Evolutionary conservation across 2,888 invertebrate genomes (phyloP).

Genomic region (Acleris laterana): DNA sequence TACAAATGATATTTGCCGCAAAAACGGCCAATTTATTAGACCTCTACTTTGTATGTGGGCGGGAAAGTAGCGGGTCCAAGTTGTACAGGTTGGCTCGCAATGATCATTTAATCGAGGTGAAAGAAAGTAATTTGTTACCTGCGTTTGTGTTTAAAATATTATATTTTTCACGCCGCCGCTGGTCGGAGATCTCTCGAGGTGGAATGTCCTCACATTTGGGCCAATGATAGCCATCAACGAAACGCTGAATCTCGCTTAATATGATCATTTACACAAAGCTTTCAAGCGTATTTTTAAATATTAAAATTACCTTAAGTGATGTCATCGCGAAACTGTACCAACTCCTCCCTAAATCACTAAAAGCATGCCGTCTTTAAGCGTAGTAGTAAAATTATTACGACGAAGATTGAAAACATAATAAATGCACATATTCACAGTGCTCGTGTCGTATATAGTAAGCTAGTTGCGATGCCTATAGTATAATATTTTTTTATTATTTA

Average conservation of each 20-base stretch:
- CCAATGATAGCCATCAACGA: neutral
- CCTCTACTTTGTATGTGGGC: neutral
- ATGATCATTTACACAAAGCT: neutral
- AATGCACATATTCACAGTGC: too few relatives aligned
- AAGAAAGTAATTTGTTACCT: conserved; percentile 45
- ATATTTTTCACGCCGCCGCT: conserved; percentile 47
- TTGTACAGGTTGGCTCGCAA: conserved; percentile 49
- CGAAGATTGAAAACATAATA: too few relatives aligned
- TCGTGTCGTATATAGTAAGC: too few relatives aligned
- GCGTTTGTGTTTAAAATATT: conserved; percentile 37
- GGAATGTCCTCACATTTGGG: conserved; percentile 2
- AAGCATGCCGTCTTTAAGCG: too few relatives aligned
- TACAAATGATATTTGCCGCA: conserved; percentile 68
- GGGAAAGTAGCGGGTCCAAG: neutral
- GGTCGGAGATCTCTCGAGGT: conserved; percentile 9
- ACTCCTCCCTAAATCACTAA: too few relatives aligned
- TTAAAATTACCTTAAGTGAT: too few relatives aligned
- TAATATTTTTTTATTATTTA: too few relatives aligned
- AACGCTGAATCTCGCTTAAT: conserved; percentile 1
- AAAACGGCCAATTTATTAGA: conserved; percentile 19
- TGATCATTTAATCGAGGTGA: conserved; percentile 76
- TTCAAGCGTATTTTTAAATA: neutral
- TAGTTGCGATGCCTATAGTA: too few relatives aligned
- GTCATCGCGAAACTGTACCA: too few relatives aligned
- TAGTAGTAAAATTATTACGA: too few relatives aligned